Conservation (phyloP, 1,140 invertebrate species). For the Neodiprion virginianus region DNA sequence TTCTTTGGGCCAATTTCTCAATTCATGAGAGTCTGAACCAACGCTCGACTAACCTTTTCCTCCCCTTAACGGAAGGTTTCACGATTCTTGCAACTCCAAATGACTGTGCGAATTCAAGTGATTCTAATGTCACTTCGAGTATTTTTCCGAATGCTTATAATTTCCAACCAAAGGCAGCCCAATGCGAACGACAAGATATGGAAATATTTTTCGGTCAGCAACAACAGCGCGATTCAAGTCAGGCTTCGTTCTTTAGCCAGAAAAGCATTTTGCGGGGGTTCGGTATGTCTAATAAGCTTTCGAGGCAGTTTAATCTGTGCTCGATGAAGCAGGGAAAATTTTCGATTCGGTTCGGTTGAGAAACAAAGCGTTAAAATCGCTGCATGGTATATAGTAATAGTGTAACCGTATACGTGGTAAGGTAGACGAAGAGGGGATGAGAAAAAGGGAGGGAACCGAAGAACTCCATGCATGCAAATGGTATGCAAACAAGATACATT, state of each 20-base stretch:
- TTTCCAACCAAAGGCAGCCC: too few species aligned
- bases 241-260: background rate
- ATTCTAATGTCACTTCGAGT: too few species aligned
- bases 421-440: slow-evolving; percentile 9
- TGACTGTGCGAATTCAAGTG: too few species aligned
- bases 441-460: slow-evolving; percentile 30
- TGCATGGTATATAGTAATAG: background rate
- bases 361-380: background rate
- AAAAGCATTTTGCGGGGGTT: too few species aligned
- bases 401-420: background rate
- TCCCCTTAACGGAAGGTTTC: too few species aligned
- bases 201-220: background rate
- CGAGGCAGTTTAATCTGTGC: background rate
- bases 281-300: too few species aligned
- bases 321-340: background rate
- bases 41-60: too few species aligned
- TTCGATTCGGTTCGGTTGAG: background rate
- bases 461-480: slow-evolving; percentile 54
- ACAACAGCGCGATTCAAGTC: background rate
- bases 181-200: too few species aligned
- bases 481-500: slow-evolving; percentile 55
- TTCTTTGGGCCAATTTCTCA: background rate
- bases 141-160: too few species aligned
- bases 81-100: too few species aligned
- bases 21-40: too few species aligned